A percentile compares a stretch with the other conserved stretches of the same genome.
Evolutionary conservation across 2,797 vertebrate species (phyloP).

Genomic region (Poecilia picta): DNA sequence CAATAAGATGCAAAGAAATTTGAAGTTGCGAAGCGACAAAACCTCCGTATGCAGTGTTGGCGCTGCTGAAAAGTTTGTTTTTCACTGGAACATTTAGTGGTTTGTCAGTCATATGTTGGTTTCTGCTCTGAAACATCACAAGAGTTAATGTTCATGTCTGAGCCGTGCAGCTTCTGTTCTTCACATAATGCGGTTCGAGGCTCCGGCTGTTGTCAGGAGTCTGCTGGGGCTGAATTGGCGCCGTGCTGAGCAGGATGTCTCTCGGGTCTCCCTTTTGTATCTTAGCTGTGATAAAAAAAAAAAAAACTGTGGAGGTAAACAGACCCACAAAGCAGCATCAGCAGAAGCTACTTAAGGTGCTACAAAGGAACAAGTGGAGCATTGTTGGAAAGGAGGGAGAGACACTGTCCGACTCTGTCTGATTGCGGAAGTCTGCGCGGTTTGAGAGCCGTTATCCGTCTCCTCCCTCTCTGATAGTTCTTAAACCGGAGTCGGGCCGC

Average conservation of each 20-base stretch:
- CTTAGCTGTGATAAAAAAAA: constrained; percentile 57
- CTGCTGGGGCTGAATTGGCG: constrained; percentile 35
- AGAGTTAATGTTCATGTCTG: background rate
- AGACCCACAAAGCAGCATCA: constrained; percentile 29
- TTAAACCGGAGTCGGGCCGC: constrained; percentile 38
- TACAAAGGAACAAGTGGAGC: constrained; percentile 56
- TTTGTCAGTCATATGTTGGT: background rate
- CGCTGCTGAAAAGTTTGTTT: background rate
- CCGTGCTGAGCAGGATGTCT: constrained; percentile 55
- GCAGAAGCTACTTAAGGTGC: constrained; percentile 33
- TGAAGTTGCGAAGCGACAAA: background rate
- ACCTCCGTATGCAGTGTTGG: background rate
- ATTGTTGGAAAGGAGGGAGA: constrained; percentile 42
- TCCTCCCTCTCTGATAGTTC: constrained; percentile 18
- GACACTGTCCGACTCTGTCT: constrained; percentile 41
- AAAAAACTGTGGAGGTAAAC: constrained; percentile 50
- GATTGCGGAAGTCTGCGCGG: constrained; percentile 53
- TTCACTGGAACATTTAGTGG: background rate
- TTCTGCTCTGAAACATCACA: background rate
- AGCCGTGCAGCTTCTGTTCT: background rate
- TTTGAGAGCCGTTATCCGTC: constrained; percentile 60
- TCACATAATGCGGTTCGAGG: constrained; percentile 33
- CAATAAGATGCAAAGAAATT: background rate
- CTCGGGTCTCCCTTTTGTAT: constrained; percentile 57
- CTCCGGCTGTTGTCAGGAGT: constrained; percentile 26